These are phyloP conservation scores for Araneus ventricosus DNA, from an alignment of 1,140 invertebrate genomes.

Conservation along the genomic window DNA sequence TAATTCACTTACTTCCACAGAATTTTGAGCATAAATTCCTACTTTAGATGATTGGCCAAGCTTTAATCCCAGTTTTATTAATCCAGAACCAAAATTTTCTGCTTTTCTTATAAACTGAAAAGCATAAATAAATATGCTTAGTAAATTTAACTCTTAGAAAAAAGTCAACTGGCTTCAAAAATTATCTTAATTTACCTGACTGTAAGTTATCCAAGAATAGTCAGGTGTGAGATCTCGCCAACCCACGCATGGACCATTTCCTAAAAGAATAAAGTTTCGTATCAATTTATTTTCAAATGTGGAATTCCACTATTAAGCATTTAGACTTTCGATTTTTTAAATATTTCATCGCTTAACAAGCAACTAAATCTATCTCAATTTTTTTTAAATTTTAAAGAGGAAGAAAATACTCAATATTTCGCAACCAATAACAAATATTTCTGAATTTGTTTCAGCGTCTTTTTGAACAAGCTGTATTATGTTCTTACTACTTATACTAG, in stretches of 20 bases:
- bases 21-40: conserved; percentile 96
- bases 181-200: not conserved
- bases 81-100: conserved; percentile 94
- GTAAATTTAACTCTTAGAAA: not conserved
- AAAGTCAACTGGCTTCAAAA: not conserved
- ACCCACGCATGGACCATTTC: conserved; percentile 94
- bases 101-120: conserved; percentile 85
- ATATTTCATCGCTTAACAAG: too few species aligned
- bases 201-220: conserved; percentile 64
- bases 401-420: too few species aligned
- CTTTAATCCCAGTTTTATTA: conserved; percentile 88
- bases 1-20: conserved; percentile 84
- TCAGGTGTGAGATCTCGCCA: conserved; percentile 90
- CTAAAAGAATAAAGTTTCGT: too few species aligned
- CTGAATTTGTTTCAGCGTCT: too few species aligned
- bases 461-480: too few species aligned
- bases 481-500: too few species aligned
- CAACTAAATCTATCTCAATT: too few species aligned
- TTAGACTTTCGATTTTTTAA: too few species aligned
- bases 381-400: too few species aligned
- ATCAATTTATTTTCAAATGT: too few species aligned
- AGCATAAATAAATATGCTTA: not conserved
- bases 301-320: too few species aligned
- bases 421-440: too few species aligned
- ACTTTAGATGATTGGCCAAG: conserved; percentile 87